Conservation (phyloP, 2,797 vertebrate species). For the Sarcoramphus papa region DNA sequence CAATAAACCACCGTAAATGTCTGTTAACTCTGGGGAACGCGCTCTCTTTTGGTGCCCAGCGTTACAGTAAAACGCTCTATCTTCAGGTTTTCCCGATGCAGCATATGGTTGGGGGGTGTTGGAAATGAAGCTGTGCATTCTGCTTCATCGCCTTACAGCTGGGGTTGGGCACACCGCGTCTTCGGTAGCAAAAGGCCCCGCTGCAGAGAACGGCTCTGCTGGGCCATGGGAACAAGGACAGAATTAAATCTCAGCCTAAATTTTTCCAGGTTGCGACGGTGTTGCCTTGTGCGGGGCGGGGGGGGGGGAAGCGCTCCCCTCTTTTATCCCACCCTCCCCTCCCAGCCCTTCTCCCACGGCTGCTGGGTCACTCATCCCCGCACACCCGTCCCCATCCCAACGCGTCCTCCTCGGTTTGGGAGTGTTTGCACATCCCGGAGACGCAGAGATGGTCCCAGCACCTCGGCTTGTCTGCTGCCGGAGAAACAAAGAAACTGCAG, state of each 20-base stretch:
- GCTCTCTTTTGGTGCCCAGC: background rate
- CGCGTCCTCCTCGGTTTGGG: background rate
- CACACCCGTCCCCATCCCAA: background rate
- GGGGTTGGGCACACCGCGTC: background rate
- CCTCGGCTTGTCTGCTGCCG: conserved; percentile 35
- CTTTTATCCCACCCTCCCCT: background rate
- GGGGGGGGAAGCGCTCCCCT: background rate
- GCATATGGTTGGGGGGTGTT: background rate
- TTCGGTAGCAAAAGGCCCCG: background rate
- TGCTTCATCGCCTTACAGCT: background rate
- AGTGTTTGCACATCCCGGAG: background rate
- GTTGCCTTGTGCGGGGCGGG: background rate
- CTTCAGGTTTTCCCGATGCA: background rate
- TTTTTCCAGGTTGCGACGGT: background rate
- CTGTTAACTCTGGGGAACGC: background rate
- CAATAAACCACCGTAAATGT: background rate
- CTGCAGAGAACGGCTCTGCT: background rate
- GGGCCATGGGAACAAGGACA: background rate
- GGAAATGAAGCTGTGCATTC: background rate
- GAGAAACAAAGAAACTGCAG: conserved; percentile 51
- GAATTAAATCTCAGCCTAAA: background rate
- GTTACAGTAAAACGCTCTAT: background rate
- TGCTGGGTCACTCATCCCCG: background rate
- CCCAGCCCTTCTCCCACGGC: background rate
- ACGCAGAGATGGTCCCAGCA: background rate